A percentile compares a stretch with the other conserved stretches of the same genome.
These are phyloP conservation scores for Drosophila histrio DNA, from an alignment of 2,888 invertebrate genomes.

Conservation along the genomic window DNA sequence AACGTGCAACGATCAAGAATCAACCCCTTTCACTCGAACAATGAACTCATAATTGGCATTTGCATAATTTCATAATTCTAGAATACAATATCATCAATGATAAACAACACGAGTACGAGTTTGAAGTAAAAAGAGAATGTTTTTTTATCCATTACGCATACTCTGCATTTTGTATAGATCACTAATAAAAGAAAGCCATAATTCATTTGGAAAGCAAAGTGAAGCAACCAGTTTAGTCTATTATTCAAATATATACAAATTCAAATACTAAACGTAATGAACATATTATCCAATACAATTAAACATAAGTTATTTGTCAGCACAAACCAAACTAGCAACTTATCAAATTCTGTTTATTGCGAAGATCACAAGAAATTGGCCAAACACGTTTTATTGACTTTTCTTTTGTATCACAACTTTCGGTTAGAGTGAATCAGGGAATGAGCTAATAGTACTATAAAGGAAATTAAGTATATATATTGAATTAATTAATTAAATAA, in stretches of 20 bases:
- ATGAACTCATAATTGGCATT: slow-evolving; percentile 62
- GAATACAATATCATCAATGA: slow-evolving; percentile 48
- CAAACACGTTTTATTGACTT: slow-evolving; percentile 67
- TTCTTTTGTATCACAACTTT: slow-evolving; percentile 39
- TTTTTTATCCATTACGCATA: slow-evolving; percentile 10
- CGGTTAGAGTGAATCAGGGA: slow-evolving; percentile 2
- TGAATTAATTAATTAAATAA: too few relatives aligned
- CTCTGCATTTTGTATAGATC: slow-evolving; percentile 19
- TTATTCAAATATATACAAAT: slow-evolving; percentile 6
- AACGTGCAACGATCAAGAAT: slow-evolving; percentile 42
- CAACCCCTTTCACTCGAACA: slow-evolving; percentile 53
- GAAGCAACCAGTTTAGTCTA: slow-evolving; percentile 52
- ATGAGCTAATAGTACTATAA: slow-evolving; percentile 28
- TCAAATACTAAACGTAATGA: slow-evolving; percentile 55
- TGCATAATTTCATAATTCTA: slow-evolving; percentile 77
- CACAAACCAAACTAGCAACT: slow-evolving; percentile 59
- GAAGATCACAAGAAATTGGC: slow-evolving; percentile 47
- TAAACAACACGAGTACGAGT: slow-evolving; percentile 18
- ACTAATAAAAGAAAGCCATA: slow-evolving; percentile 50
- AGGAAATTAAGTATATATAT: too few relatives aligned
- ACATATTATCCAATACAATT: slow-evolving; percentile 70
- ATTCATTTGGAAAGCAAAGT: slow-evolving; percentile 48
- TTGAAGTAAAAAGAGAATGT: slow-evolving; percentile 13
- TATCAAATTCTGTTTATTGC: slow-evolving; percentile 46
- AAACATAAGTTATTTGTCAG: slow-evolving; percentile 63